These are phyloP conservation scores for Larimichthys crocea DNA, from an alignment of 2,113 vertebrate genomes.

Conservation along the genomic window DNA sequence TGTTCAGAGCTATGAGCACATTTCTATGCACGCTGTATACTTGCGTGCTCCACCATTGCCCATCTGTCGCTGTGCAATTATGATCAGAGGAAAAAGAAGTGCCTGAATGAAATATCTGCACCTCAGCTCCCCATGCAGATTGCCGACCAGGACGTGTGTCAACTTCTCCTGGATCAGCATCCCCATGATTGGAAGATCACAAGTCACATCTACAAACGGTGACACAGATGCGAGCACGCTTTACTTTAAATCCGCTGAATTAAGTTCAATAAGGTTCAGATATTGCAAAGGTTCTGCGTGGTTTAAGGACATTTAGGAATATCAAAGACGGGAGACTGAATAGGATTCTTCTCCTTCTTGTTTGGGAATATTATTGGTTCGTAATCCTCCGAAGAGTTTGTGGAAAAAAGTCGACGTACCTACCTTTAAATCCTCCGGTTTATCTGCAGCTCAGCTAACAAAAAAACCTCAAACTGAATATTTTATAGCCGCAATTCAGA, in stretches of 20 bases:
- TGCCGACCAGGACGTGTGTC: conserved; percentile 60
- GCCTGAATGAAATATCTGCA: conserved; percentile 49
- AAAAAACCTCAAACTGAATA: conserved; percentile 39
- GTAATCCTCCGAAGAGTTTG: conserved; percentile 32
- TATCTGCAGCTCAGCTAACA: conserved; percentile 9
- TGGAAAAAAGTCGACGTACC: not conserved
- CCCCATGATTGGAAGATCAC: conserved; percentile 59
- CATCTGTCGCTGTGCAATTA: conserved; percentile 76
- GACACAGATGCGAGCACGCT: conserved; percentile 61
- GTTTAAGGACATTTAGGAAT: conserved; percentile 68
- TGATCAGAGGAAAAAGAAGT: conserved; percentile 61
- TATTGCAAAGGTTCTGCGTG: conserved; percentile 60
- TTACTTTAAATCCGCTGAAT: conserved; percentile 60
- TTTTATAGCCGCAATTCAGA: conserved; percentile 57
- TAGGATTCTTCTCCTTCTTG: conserved; percentile 37
- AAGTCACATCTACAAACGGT: conserved; percentile 57
- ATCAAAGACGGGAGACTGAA: conserved; percentile 48
- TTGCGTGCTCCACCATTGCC: conserved; percentile 54
- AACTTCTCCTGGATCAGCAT: conserved; percentile 57
- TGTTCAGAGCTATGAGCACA: conserved; percentile 59
- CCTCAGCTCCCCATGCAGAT: conserved; percentile 60
- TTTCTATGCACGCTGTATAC: conserved; percentile 69
- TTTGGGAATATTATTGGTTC: conserved; percentile 29
- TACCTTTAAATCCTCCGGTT: conserved; percentile 31
- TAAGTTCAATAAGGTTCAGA: conserved; percentile 70